Evolutionary conservation across 2,113 vertebrate genomes (phyloP).

Genomic region (Struthidea cinerea): DNA sequence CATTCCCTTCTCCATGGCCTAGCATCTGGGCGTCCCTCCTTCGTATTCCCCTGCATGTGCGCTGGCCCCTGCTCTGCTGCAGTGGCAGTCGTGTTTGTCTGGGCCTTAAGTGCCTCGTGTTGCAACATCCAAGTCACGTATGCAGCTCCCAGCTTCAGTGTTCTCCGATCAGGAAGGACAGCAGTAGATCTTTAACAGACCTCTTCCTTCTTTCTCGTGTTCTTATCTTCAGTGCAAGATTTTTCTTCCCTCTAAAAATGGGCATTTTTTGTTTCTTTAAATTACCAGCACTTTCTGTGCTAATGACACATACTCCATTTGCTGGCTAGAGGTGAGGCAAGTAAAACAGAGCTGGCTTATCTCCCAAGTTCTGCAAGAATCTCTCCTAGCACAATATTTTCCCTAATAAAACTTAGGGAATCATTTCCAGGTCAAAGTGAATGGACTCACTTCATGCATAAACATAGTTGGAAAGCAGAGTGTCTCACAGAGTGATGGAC

Average conservation of each 20-base stretch:
- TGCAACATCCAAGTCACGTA: too few species aligned
- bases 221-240: not conserved
- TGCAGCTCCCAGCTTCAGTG: not conserved
- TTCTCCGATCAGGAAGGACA: not conserved
- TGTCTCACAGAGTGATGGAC: not conserved
- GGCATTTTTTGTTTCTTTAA: not conserved
- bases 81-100: fast-evolving
- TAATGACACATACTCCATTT: not conserved
- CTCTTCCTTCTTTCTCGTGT: not conserved
- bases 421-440: not conserved
- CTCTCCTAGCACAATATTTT: not conserved
- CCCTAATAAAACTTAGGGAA: not conserved
- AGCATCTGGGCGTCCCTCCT: not conserved
- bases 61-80: fast-evolving
- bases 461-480: not conserved
- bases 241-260: not conserved
- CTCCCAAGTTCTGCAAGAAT: not conserved
- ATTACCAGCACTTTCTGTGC: not conserved
- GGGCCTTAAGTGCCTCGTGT: fast-evolving
- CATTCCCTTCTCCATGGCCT: not conserved
- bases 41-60: not conserved
- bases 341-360: not conserved
- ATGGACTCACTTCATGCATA: not conserved
- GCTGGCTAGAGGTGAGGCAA: not conserved
- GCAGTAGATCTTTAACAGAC: not conserved